Evolutionary conservation across 30 jellyfish, hydroid and myxozoan genomes (phyloP), one percentile per base, ranked within the genome.

Genomic region (Aurelia aurita complex sp. Pacific): DNA sequence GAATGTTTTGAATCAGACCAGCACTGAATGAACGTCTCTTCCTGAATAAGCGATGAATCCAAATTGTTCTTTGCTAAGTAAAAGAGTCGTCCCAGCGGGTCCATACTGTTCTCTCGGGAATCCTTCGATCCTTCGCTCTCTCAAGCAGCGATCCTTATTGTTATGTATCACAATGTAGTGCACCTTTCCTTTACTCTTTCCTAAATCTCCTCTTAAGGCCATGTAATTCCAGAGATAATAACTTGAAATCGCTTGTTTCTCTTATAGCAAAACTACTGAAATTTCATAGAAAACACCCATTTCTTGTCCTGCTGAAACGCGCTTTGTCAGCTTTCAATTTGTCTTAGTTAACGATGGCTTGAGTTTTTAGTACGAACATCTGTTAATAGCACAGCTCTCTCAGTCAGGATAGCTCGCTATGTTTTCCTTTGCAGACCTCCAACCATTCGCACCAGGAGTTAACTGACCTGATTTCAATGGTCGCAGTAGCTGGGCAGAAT

Each of bases 91-190:
- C 89, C 61, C 89, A 79, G 89, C 89, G 54, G 89, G 89, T 51
- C 80, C 73, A 52, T 79, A 63, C 80, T 79, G 89, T 64, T 79
- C 80, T 65, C 80, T 57, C 15, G 79, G 62, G 89, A 64, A 51
- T 35, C 59, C 35, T 74, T 75, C 79, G 71, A 23, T 63, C 89
- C 69, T 38, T 79, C 46, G 53, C 89, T 79, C 89, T 43, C 59
- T 79, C 89, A 79, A 79, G 80, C 89, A 67, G 89, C 54, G 89
- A 79, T 79, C 89, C 52, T 46, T 81, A 36, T 79, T 79, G 89
- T 79, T 65, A 34, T 29, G 54, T 57, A 63, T 63, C 81, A 79
- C 89, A 79, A 79, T 75, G 67, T 61, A 61, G 70, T 36, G 55
- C 89, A 43, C 23, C 63, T 67, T 36, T 79, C 64, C 80, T 79